Conservation (phyloP, 2,888 invertebrate species). For the Cheilosia scutellata region DNA sequence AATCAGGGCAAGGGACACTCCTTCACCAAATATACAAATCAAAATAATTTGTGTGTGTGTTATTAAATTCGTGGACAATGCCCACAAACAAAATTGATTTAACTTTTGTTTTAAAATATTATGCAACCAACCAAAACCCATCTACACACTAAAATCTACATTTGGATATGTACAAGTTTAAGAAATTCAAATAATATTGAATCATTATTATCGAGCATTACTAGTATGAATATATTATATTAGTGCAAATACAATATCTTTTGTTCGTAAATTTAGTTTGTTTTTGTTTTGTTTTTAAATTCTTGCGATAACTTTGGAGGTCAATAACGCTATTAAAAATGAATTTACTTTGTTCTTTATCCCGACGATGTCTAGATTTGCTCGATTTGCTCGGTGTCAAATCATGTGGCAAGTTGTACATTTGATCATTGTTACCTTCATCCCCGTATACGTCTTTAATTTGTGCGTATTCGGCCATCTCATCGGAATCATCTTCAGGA, state of each 20-base stretch:
- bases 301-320: constrained; percentile 59
- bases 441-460: constrained; percentile 86
- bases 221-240: constrained; percentile 52
- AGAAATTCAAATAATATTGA: constrained; percentile 49
- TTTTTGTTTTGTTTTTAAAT: neutral
- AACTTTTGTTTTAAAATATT: constrained; percentile 4
- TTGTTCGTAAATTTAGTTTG: constrained; percentile 51
- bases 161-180: constrained; percentile 64
- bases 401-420: constrained; percentile 89
- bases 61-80: constrained; percentile 16
- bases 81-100: constrained; percentile 45
- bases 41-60: constrained; percentile 30
- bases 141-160: constrained; percentile 69
- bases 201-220: constrained; percentile 63
- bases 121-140: constrained; percentile 69
- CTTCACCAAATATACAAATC: constrained; percentile 64
- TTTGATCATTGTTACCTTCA: constrained; percentile 85
- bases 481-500: constrained; percentile 89
- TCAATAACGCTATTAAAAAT: constrained; percentile 71
- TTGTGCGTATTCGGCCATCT: constrained; percentile 90
- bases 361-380: constrained; percentile 86
- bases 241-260: constrained; percentile 65
- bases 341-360: constrained; percentile 87
- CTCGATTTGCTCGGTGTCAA: constrained; percentile 86
- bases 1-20: constrained; percentile 55